phyloP scores from a whole-genome alignment of 2,797 vertebrate species.

The Bucorvus abyssinicus region DNA sequence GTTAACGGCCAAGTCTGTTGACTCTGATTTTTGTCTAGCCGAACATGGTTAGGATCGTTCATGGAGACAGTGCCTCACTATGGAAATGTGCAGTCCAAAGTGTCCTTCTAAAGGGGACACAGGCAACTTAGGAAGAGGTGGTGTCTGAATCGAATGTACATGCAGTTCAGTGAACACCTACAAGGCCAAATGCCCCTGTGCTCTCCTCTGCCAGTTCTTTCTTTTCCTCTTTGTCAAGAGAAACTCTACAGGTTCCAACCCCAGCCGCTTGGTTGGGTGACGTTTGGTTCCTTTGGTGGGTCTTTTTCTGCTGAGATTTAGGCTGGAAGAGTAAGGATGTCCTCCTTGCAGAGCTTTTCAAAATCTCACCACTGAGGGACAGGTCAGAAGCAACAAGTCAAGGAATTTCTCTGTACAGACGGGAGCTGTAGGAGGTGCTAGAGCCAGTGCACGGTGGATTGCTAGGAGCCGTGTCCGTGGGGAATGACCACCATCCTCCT shows the following conservation, averaged over 20 bases:
- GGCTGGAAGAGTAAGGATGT: neutral
- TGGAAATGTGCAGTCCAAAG: neutral
- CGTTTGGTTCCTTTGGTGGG: neutral
- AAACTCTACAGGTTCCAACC: neutral
- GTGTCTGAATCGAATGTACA: neutral
- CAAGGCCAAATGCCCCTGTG: neutral
- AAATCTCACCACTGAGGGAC: neutral
- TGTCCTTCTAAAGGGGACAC: neutral
- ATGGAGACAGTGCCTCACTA: neutral
- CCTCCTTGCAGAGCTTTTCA: neutral
- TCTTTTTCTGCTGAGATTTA: neutral
- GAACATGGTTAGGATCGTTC: neutral
- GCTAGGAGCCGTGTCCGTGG: neutral
- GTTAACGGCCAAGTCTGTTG: neutral
- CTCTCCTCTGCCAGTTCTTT: neutral
- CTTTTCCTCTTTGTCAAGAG: neutral
- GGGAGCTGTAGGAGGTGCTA: neutral
- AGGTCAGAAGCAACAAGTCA: neutral
- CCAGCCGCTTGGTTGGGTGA: neutral
- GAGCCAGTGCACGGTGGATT: neutral
- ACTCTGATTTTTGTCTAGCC: neutral
- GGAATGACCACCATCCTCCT: neutral
- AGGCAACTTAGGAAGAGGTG: neutral
- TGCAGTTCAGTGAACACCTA: neutral
- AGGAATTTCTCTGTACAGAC: neutral